Evolutionary conservation across 2,888 invertebrate genomes (phyloP).

Genomic region (Tetropium fuscum): DNA sequence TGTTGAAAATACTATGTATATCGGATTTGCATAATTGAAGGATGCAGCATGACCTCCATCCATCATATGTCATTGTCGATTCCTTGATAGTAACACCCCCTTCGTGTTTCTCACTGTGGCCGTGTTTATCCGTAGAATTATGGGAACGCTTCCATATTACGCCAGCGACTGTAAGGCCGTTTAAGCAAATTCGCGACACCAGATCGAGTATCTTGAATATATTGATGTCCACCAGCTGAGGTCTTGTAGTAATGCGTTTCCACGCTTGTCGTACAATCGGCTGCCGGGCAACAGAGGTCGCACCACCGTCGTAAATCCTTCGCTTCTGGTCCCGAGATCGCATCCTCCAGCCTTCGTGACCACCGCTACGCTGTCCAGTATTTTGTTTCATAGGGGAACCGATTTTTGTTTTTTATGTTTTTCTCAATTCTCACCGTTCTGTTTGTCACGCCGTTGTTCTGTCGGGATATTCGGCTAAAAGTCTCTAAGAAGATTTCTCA

Average conservation of each 20-base stretch:
- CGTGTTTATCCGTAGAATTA: conserved; percentile 56
- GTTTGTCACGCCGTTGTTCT: too few species aligned
- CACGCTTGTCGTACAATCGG: conserved; percentile 61
- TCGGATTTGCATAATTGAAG: background rate
- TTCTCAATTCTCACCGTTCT: too few species aligned
- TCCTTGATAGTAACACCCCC: conserved; percentile 40
- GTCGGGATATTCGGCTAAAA: too few species aligned
- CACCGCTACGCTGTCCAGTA: conserved; percentile 31
- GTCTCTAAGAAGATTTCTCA: too few species aligned
- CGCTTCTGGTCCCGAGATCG: conserved; percentile 43
- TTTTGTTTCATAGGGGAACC: conserved; percentile 22
- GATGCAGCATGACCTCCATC: conserved; percentile 2
- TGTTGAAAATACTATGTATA: too few species aligned
- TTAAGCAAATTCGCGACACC: conserved; percentile 64
- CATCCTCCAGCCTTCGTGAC: conserved; percentile 51
- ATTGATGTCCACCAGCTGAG: conserved; percentile 62
- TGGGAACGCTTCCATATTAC: conserved; percentile 64
- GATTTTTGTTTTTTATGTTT: too few species aligned
- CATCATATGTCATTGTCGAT: conserved; percentile 30
- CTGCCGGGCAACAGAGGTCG: conserved; percentile 56
- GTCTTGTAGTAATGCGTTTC: conserved; percentile 62
- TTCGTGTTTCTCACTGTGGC: conserved; percentile 46
- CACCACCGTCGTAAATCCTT: conserved; percentile 46
- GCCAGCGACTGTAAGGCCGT: conserved; percentile 60
- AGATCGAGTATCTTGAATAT: conserved; percentile 63